Evolutionary conservation across 2,888 invertebrate genomes (phyloP), one percentile per base, ranked within the genome.

Genomic region (Lucinisca nassula): DNA sequence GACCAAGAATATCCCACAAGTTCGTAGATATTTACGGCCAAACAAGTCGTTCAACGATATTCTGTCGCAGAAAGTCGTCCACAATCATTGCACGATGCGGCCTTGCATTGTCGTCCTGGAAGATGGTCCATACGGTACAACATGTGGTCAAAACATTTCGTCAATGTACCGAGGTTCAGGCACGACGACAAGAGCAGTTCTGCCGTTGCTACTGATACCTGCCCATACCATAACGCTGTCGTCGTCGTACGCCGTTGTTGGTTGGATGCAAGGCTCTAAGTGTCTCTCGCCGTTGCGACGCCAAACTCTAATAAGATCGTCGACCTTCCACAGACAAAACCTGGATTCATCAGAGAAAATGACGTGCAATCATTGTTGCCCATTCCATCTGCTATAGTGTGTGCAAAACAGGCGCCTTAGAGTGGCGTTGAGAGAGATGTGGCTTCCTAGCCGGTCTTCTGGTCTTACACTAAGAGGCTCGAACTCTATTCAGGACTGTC

Each of bases 251-350:
- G 51, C 76, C 12, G 55, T 51, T 24, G 76, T 51, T 51, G 51
- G 76, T 30, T 76, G 10, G 2, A 76, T 35, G 10, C 27, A 30
- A 51, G 76, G 76, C 55, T 76, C 76, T 21, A 76, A 30, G 49
- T 76, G 76, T 55, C 76, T 45, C 35, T 76, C 76, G 6, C 76
- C 51, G 24, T 32, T 45, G 32, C 76, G 76, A 32, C 55, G 76
- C 76, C 76, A 76, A 21, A 51, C 76, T 21, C 76, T 14, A 32
- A 76, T 76, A 14, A 51, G 51, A 14, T 55, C 76, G 30, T 76
- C 35, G 4, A 76, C 55, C 49, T 76, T 76, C 10, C 49, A 30
- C 21, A 49, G 49, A 49, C 76, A 76, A 76, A 76, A 76, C n/a
- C n/a, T n/a, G n/a, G n/a, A n/a, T n/a, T n/a, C n/a, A n/a, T n/a